Evolutionary conservation across 1,140 invertebrate species (phyloP).

Genomic region (Octopus bimaculoides): DNA sequence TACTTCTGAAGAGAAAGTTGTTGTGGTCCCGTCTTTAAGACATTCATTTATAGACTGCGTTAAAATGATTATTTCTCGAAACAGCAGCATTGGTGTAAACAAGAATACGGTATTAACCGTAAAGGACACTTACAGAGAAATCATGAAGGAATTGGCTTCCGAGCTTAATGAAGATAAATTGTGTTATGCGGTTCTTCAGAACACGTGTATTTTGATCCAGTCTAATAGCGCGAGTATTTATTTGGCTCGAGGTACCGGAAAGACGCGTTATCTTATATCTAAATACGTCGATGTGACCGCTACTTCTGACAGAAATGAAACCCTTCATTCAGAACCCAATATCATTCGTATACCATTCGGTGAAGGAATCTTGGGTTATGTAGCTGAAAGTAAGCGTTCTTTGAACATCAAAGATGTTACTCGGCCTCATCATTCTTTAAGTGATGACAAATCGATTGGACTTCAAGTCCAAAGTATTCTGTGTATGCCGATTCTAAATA

Average conservation of each 20-base stretch:
- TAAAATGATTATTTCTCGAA: background rate
- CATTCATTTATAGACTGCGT: background rate
- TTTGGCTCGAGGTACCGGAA: constrained; percentile 71
- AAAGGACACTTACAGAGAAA: constrained; percentile 89
- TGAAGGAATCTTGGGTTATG: constrained; percentile 86
- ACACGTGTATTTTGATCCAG: constrained; percentile 86
- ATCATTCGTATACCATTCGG: constrained; percentile 65
- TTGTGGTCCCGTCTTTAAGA: no score
- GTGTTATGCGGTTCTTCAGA: constrained; percentile 94
- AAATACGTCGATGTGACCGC: constrained; percentile 86
- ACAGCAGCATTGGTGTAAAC: background rate
- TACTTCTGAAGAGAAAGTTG: no score
- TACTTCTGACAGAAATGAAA: constrained; percentile 72
- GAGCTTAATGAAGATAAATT: constrained; percentile 88
- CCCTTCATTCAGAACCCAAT: constrained; percentile 54
- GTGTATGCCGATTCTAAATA: constrained; percentile 93
- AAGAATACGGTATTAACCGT: background rate
- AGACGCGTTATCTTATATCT: constrained; percentile 72
- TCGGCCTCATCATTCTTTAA: constrained; percentile 74
- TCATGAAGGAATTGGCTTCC: constrained; percentile 95
- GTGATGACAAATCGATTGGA: constrained; percentile 87
- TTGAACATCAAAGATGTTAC: constrained; percentile 93
- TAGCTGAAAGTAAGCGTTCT: constrained; percentile 85
- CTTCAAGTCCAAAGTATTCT: constrained; percentile 89
- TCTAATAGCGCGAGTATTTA: constrained; percentile 93